These are phyloP conservation scores for Sylvilagus bachmani DNA, from an alignment of 2,113 vertebrate species.

Conservation along the genomic window DNA sequence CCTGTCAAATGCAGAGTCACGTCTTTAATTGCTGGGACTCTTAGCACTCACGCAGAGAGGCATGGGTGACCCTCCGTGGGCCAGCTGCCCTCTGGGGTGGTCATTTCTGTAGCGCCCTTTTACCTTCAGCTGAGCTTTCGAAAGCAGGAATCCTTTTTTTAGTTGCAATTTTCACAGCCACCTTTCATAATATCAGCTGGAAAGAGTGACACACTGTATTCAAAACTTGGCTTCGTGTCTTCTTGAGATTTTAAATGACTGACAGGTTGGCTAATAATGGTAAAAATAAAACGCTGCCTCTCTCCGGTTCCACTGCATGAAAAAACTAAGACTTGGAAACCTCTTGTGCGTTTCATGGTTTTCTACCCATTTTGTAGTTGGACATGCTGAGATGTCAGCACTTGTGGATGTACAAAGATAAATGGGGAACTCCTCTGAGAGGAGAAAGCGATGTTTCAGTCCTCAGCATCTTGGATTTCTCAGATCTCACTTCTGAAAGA, in stretches of 20 bases:
- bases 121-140: constrained; percentile 58
- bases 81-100: constrained; percentile 10
- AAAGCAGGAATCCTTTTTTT: not conserved
- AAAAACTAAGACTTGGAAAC: not conserved
- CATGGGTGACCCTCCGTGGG: not conserved
- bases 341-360: not conserved
- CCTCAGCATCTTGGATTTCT: not conserved
- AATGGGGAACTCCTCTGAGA: not conserved
- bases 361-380: constrained; percentile 29
- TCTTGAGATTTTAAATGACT: constrained; percentile 59
- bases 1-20: constrained; percentile 66
- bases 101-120: not conserved
- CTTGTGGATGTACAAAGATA: not conserved
- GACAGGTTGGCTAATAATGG: constrained; percentile 52
- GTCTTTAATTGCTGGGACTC: constrained; percentile 48
- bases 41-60: not conserved
- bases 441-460: not conserved
- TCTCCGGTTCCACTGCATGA: not conserved
- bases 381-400: not conserved
- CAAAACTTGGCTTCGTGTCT: not conserved
- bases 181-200: constrained; percentile 60
- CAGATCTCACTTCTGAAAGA: not conserved
- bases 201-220: constrained; percentile 54
- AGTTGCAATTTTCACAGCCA: not conserved
- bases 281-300: constrained; percentile 16